A percentile compares a stretch with the other conserved stretches of the same genome.
phyloP scores from a whole-genome alignment of 2,797 vertebrate species.

The Gallinago solitaria region DNA sequence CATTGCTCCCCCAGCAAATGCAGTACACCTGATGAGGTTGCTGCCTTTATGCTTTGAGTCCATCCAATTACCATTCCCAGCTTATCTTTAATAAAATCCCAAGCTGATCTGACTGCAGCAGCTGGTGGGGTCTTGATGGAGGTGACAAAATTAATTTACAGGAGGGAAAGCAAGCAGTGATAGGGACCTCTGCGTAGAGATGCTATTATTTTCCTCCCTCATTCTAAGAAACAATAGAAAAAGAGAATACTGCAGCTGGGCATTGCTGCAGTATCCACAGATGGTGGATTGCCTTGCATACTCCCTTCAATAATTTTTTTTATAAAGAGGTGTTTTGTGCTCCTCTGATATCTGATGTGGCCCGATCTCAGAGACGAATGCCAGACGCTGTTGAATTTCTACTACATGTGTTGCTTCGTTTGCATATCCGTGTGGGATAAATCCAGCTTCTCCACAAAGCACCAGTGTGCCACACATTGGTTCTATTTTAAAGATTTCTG shows the following conservation, averaged over 20 bases:
- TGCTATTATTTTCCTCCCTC: not conserved
- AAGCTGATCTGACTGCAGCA: not conserved
- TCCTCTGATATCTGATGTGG: not conserved
- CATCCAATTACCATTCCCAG: not conserved
- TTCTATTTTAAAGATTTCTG: not conserved
- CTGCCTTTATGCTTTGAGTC: not conserved
- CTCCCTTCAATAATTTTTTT: not conserved
- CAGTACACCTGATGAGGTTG: not conserved
- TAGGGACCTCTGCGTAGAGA: not conserved
- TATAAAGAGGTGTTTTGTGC: not conserved
- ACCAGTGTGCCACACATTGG: not conserved
- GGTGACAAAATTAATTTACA: not conserved
- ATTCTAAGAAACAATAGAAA: not conserved
- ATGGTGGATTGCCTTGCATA: not conserved
- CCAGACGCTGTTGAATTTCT: not conserved
- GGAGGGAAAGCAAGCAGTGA: not conserved
- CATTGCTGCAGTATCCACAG: not conserved
- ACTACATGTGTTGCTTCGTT: fast-evolving
- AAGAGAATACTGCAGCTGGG: not conserved
- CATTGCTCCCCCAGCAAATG: not conserved
- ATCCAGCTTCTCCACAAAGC: not conserved
- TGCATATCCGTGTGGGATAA: not conserved
- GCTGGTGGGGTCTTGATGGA: not conserved
- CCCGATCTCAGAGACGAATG: not conserved
- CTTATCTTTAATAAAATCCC: not conserved